phyloP scores from a whole-genome alignment of 2,888 invertebrate species.

The Sphaerophoria rueppellii region DNA sequence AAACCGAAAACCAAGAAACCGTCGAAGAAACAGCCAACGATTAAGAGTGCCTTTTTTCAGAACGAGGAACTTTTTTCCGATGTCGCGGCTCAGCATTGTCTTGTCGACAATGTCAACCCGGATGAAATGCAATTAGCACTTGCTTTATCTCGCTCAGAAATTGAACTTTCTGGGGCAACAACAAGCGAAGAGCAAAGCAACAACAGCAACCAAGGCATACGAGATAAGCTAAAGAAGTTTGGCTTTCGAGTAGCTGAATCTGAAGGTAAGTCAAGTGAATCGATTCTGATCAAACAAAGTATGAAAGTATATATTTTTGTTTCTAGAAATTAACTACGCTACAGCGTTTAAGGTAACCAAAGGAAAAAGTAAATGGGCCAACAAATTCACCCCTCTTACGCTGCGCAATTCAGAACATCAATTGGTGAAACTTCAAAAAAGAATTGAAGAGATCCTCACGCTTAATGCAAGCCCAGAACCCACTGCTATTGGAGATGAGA shows the following conservation, averaged over 20 bases:
- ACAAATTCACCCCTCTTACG: conserved; percentile 80
- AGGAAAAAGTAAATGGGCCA: conserved; percentile 79
- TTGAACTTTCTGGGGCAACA: conserved; percentile 74
- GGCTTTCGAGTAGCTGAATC: conserved; percentile 83
- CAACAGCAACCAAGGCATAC: conserved; percentile 78
- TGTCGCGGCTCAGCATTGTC: conserved; percentile 79
- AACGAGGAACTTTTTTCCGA: conserved; percentile 80
- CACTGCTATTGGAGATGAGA: conserved; percentile 5
- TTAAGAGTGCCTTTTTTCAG: conserved; percentile 78
- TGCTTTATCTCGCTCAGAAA: conserved; percentile 85
- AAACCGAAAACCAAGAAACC: conserved; percentile 56
- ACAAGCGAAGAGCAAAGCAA: conserved; percentile 62
- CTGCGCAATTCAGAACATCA: conserved; percentile 78
- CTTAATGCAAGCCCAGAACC: conserved; percentile 73
- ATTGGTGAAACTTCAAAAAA: conserved; percentile 75
- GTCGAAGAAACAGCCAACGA: conserved; percentile 77
- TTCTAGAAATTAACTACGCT: conserved; percentile 77
- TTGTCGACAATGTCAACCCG: conserved; percentile 84
- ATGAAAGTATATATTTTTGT: too few species aligned
- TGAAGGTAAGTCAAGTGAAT: conserved; percentile 75
- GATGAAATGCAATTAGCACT: conserved; percentile 87
- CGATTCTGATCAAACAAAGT: neutral
- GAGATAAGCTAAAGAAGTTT: conserved; percentile 85
- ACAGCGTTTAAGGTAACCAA: conserved; percentile 75
- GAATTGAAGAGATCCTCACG: conserved; percentile 76